phyloP scores from a whole-genome alignment of 2,113 vertebrate species.

The Halcyon malimbica region DNA sequence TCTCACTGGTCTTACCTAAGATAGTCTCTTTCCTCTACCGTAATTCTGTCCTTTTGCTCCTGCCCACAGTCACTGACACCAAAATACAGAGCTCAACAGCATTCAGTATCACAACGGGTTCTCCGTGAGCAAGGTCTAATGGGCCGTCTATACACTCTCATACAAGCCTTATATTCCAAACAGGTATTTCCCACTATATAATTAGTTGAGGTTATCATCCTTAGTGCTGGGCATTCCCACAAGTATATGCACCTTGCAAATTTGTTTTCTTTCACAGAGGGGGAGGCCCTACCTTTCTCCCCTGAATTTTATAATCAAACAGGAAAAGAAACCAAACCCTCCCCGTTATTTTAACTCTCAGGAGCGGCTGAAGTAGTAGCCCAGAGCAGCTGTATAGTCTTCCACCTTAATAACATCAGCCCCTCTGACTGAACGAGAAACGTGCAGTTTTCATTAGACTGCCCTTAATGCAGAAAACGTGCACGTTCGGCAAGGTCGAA shows the following conservation, averaged over 20 bases:
- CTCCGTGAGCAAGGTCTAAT: accelerated
- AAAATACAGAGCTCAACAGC: neutral
- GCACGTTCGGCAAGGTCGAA: neutral
- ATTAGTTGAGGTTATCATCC: neutral
- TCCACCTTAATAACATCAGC: neutral
- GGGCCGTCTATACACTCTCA: neutral
- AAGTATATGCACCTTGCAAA: neutral
- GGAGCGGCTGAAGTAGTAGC: neutral
- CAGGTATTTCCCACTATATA: accelerated
- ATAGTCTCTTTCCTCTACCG: neutral
- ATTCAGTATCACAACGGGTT: accelerated
- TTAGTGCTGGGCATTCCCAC: neutral
- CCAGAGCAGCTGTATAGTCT: neutral
- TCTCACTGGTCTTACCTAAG: neutral
- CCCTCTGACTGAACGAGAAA: neutral
- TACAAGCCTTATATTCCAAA: neutral
- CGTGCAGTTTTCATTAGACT: neutral
- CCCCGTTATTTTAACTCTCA: neutral
- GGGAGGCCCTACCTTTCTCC: neutral
- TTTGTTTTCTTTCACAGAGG: neutral
- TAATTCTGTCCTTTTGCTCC: neutral
- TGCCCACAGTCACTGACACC: neutral
- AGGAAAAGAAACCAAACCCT: neutral
- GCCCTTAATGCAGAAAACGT: slow-evolving; percentile 39
- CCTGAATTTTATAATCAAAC: neutral